phyloP scores from a whole-genome alignment of 1,140 invertebrate species.

The Centruroides sculpturatus region DNA sequence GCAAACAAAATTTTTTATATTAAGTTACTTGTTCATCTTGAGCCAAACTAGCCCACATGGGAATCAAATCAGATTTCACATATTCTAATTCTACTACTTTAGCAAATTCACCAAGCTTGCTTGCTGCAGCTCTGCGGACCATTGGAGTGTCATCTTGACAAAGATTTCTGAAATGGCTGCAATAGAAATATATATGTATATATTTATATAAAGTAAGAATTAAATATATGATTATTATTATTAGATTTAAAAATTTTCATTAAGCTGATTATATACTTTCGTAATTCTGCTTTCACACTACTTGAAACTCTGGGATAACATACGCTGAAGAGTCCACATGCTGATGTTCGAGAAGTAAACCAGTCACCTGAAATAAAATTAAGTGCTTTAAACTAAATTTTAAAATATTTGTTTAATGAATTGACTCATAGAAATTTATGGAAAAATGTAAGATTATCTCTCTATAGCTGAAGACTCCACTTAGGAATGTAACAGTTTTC shows the following conservation, averaged over 20 bases:
- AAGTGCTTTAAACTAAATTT: no score
- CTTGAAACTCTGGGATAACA: slow-evolving; percentile 45
- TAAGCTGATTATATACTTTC: slow-evolving; percentile 32
- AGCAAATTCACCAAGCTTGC: slow-evolving; percentile 95
- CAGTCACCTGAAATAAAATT: slow-evolving; percentile 57
- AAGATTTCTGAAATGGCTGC: slow-evolving; percentile 74
- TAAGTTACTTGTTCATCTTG: slow-evolving; percentile 72
- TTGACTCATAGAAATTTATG: no score
- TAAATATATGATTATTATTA: no score
- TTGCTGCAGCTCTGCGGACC: slow-evolving; percentile 93
- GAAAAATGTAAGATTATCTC: no score
- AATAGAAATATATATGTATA: no score
- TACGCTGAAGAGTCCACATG: slow-evolving; percentile 82
- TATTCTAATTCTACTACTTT: slow-evolving; percentile 94
- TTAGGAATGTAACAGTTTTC: no score
- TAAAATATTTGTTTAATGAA: no score
- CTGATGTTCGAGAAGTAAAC: slow-evolving; percentile 94
- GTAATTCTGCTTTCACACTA: slow-evolving; percentile 37
- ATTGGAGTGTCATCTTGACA: slow-evolving; percentile 99
- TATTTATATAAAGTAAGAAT: no score
- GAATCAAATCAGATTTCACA: slow-evolving; percentile 90
- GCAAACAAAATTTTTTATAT: no score
- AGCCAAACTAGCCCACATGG: slow-evolving; percentile 88
- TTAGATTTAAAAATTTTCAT: no score
- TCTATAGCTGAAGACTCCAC: no score